Base-by-base conservation (phyloP, 2,888 invertebrate genomes). In the Diogma glabrata region DNA sequence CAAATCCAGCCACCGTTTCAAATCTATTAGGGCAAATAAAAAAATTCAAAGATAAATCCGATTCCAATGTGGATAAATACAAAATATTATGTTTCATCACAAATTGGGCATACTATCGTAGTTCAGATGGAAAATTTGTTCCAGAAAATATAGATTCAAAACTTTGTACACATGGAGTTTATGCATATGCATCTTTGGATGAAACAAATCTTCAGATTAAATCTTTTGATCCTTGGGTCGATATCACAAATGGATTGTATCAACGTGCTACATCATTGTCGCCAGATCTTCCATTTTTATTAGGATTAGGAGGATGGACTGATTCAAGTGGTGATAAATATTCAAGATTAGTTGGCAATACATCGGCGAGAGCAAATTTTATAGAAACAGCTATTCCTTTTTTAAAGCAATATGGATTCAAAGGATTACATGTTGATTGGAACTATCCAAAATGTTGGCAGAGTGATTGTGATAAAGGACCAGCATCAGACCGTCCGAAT, bases 291-390 rank as follows among this genome's bases (percentile, higher is more conserved):
- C 70, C 70, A 1, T 82, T 88, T 0, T 66, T 91, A 6, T 69
- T 95, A 24, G 90, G 89, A 2, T 67, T 95, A 50, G 95, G 95
- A n/a, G 95, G 95, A 1, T 95, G 94, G 94, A 91, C 90, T 0
- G 92, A 94, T 67, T 93, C 91, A 0, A 78, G 84, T 1, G 89
- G 88, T 0, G 86, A 88, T 62, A 91, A 91, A 64, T 91, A 91
- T 63, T 88, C 89, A 0, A 76, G 82, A 12, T 67, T 93, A 22
- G 87, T 88, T 0, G 78, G 80, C 38, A 80, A 81, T 53, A 74
- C 77, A 5, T 72, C 76, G 1, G 75, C 79, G 5, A 75, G 89
- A 12, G 71, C 79, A 24, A 79, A 80, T 47, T 91, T 91, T 61
- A 79, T 84, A 3, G 71, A 79, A 2, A 79, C 81, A 51, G 74